Evolutionary conservation across 1,140 invertebrate species (phyloP).

Genomic region (Cherax destructor): DNA sequence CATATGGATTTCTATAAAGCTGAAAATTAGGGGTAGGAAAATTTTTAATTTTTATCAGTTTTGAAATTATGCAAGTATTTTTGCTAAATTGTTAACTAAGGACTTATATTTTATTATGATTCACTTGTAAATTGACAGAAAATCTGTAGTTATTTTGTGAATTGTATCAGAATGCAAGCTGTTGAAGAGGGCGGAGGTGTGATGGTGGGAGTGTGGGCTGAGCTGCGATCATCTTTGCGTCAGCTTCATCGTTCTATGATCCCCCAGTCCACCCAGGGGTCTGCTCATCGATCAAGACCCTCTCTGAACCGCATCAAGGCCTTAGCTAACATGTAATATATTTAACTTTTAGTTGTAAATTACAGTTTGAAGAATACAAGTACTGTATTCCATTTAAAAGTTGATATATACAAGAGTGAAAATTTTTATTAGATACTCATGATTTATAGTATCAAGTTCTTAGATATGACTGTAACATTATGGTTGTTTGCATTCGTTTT

Average conservation of each 20-base stretch:
- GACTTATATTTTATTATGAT: too few species aligned
- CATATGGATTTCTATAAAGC: too few species aligned
- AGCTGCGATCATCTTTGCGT: conserved; percentile 78
- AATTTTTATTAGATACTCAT: neutral
- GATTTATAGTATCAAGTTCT: too few species aligned
- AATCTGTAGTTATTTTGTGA: neutral
- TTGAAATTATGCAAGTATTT: too few species aligned
- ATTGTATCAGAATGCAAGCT: conserved; percentile 18
- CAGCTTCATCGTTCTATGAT: conserved; percentile 77
- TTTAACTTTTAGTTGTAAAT: too few species aligned
- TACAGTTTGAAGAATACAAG: neutral
- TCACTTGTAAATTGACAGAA: too few species aligned
- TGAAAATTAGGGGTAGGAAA: too few species aligned
- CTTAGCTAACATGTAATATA: conserved; percentile 74
- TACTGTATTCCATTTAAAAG: neutral
- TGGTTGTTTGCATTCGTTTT: too few species aligned
- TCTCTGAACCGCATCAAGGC: conserved; percentile 73
- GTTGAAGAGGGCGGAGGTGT: conserved; percentile 78
- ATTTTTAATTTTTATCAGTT: too few species aligned
- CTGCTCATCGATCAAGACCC: conserved; percentile 39
- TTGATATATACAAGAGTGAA: neutral
- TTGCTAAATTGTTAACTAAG: too few species aligned
- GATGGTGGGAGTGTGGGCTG: conserved; percentile 78
- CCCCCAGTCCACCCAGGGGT: conserved; percentile 44
- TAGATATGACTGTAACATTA: too few species aligned